Evolutionary conservation across 2,888 invertebrate genomes (phyloP), one percentile per base, ranked within the genome.

Genomic region (Pseudeuparius sepicola): DNA sequence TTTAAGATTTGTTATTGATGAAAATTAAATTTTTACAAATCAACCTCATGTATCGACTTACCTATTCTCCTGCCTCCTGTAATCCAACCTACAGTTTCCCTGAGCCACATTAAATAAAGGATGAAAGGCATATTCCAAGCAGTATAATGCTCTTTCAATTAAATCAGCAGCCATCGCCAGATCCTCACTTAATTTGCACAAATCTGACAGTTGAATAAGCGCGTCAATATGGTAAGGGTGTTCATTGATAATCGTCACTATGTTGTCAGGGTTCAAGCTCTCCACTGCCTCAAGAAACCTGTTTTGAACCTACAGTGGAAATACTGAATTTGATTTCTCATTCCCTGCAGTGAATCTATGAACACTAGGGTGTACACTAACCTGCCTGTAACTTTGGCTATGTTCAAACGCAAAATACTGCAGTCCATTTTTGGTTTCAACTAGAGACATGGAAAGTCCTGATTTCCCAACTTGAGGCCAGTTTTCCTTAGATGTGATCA

Each of bases 151-250:
- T 39, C 82, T 64, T 58, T 89, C 88, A 37, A 86, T 74, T 4
- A 87, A 64, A 57, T 83, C 81, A 14, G 83, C 77, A 4, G 85
- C 82, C 67, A 78, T 75, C 31, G 81, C 75, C 41, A 76, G 67
- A 59, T 88, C 85, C 54, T 88, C 87, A 39, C 75, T 79, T 53
- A 84, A 68, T 51, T 75, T 74, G 55, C 80, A 84, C 31, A 87
- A 68, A 56, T 88, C 87, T 36, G 85, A 81, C 24, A 87, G 61
- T 57, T 88, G 87, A 36, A 88, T 70, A 31, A 86, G 62, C 1
- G 82, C 73, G 57, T 87, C 86, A 20, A 88, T 74, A 52, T 89
- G 87, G 54, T 81, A 85, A 1, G 84, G 81, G 56, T 84, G 73
- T 16, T 72, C 64, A 48, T 80, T 76, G 31, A 85, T 68, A 39